A percentile compares a stretch with the other conserved stretches of the same genome.
Evolutionary conservation across 2,797 vertebrate species (phyloP).

Genomic region (Acropternis orthonyx): DNA sequence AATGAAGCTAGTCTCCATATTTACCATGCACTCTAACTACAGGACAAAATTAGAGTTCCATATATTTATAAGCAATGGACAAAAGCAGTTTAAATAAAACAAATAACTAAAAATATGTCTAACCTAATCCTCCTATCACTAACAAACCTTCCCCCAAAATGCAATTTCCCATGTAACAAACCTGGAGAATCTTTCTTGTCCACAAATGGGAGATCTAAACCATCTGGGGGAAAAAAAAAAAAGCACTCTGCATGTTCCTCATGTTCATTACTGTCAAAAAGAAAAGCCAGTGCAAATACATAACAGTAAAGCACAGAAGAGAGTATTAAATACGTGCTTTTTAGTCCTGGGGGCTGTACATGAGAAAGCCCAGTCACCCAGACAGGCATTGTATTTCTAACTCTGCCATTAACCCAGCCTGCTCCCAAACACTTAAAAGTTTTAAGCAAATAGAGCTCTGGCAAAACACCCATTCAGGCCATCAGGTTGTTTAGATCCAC

Average conservation of each 20-base stretch:
- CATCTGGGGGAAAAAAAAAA: neutral
- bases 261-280: neutral
- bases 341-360: neutral
- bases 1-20: neutral
- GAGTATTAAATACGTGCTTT: neutral
- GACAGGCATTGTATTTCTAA: neutral
- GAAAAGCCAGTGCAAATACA: neutral
- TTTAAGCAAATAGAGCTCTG: neutral
- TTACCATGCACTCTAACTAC: neutral
- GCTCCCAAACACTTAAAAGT: neutral
- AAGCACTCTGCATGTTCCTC: neutral
- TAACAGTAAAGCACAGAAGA: neutral
- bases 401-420: neutral
- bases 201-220: neutral
- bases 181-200: neutral
- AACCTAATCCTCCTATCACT: neutral
- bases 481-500: neutral
- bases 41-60: neutral
- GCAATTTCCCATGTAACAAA: neutral
- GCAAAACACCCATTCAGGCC: neutral
- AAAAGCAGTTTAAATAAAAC: neutral
- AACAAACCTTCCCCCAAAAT: neutral
- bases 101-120: neutral
- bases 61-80: neutral
- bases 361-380: neutral